These are phyloP conservation scores for Keiferia lycopersicella DNA, from an alignment of 2,888 invertebrate species.

Conservation along the genomic window DNA sequence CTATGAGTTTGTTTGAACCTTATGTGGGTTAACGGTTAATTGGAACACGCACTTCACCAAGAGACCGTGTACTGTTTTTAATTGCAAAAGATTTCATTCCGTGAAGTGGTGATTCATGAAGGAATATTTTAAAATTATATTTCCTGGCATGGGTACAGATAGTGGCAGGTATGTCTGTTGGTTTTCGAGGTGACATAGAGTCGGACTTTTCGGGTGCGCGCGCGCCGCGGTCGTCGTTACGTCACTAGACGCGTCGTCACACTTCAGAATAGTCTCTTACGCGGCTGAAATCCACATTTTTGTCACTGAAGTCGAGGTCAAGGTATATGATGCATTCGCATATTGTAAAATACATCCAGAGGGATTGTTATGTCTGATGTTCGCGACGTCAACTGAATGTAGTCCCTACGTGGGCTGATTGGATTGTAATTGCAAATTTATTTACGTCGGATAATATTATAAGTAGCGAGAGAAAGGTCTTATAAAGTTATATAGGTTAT, in stretches of 20 bases:
- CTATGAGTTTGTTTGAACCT: conserved; percentile 50
- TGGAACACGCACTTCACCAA: conserved; percentile 60
- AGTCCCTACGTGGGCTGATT: conserved; percentile 19
- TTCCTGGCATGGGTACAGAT: conserved; percentile 42
- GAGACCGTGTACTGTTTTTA: conserved; percentile 48
- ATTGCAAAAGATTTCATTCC: conserved; percentile 37
- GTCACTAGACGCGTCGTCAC: conserved; percentile 61
- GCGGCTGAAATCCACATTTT: conserved; percentile 55
- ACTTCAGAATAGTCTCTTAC: conserved; percentile 56
- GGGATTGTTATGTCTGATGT: conserved; percentile 30
- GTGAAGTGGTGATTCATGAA: conserved; percentile 13
- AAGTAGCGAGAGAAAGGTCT: conserved; percentile 13
- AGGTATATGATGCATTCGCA: conserved; percentile 46
- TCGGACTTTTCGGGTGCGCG: conserved; percentile 30
- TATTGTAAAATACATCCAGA: conserved; percentile 31
- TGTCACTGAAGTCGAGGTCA: conserved; percentile 60
- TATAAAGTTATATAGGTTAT: neutral
- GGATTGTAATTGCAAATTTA: conserved; percentile 19
- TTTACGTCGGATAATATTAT: conserved; percentile 13
- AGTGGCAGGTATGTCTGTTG: conserved; percentile 43
- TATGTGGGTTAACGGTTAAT: conserved; percentile 70
- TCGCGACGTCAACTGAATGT: neutral
- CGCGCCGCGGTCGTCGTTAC: conserved; percentile 42
- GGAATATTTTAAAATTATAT: conserved; percentile 34
- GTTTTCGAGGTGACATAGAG: conserved; percentile 34